Conservation (phyloP, 2,113 vertebrate species). For the Gavialis gangeticus region DNA sequence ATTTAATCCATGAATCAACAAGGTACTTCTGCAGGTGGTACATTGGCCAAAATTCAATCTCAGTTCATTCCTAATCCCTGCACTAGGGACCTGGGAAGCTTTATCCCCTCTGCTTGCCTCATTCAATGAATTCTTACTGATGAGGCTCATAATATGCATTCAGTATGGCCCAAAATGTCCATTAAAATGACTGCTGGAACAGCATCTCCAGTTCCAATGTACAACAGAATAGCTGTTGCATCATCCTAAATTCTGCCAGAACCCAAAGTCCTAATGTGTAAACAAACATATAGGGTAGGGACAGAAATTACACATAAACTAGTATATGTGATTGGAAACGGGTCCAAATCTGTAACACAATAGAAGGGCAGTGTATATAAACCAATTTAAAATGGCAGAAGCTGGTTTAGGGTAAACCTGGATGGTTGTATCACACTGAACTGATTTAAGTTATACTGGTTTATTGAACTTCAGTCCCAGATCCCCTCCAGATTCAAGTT, state of each 20-base stretch:
- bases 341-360: no score
- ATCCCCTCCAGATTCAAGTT: no score
- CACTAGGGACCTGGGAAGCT: neutral
- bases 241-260: neutral
- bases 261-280: neutral
- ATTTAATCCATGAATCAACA: slow-evolving; percentile 20
- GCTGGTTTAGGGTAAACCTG: no score
- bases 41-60: neutral
- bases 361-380: no score
- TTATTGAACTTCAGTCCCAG: no score
- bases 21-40: neutral
- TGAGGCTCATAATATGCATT: neutral
- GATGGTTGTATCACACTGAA: no score
- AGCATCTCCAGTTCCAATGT: neutral
- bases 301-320: no score
- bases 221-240: neutral
- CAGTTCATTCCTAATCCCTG: neutral
- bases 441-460: no score
- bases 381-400: no score
- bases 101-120: neutral
- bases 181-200: neutral
- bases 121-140: neutral
- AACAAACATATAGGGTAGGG: neutral
- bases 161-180: neutral
- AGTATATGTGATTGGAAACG: no score